phyloP scores from a whole-genome alignment of 23 tunicate genomes.

The Halocynthia aurantium region DNA sequence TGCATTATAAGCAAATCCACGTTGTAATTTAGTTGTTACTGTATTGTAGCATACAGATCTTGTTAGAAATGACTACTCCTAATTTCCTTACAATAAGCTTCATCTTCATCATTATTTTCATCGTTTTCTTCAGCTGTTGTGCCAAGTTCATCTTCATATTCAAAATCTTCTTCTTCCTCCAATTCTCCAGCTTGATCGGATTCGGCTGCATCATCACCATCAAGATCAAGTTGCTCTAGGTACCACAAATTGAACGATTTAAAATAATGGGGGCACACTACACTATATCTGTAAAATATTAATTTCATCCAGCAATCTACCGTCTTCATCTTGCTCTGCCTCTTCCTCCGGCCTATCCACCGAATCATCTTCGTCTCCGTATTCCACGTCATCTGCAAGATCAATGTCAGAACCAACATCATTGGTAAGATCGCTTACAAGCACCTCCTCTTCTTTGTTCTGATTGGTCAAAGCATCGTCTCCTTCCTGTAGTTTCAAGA shows the following conservation, averaged over 20 bases:
- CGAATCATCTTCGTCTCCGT: constrained; percentile 20
- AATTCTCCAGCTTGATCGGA: constrained; percentile 18
- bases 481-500: constrained; percentile 11
- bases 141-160: constrained; percentile 48
- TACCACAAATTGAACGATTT: neutral
- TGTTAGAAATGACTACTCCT: no score
- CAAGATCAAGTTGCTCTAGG: constrained; percentile 12
- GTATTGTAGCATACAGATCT: no score
- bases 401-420: constrained; percentile 21
- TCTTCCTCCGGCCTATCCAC: constrained; percentile 28
- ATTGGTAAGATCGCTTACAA: neutral
- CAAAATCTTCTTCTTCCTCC: constrained; percentile 31
- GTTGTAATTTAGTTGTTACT: no score
- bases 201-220: constrained; percentile 22
- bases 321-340: constrained; percentile 35
- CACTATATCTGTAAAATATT: neutral
- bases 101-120: constrained; percentile 31
- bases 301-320: neutral
- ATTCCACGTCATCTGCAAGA: constrained; percentile 9
- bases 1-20: no score
- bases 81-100: constrained; percentile 47
- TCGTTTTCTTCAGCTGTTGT: constrained; percentile 32
- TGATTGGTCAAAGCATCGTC: neutral
- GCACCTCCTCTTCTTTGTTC: neutral
- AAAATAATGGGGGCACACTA: neutral